phyloP scores from a whole-genome alignment of 2,113 vertebrate species.

The Galbula dea region DNA sequence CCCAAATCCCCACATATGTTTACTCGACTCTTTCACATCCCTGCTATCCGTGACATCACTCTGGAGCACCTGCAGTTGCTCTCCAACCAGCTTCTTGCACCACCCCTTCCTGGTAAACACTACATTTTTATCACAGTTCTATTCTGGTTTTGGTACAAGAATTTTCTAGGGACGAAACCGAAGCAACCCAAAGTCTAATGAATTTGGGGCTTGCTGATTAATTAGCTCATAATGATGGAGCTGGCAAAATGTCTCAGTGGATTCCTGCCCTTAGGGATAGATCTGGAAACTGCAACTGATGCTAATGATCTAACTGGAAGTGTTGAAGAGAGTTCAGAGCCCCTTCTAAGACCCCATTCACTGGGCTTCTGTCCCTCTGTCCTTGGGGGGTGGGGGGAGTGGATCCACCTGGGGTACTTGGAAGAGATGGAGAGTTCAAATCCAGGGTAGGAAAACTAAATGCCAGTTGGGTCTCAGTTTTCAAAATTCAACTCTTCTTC shows the following conservation, averaged over 20 bases:
- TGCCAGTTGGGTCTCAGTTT: background rate
- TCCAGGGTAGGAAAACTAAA: background rate
- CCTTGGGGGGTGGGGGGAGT: background rate
- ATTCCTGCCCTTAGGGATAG: background rate
- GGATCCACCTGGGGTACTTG: background rate
- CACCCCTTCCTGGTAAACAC: slow-evolving; percentile 88
- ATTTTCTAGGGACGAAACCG: background rate
- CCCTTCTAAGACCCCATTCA: background rate
- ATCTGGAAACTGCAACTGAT: background rate
- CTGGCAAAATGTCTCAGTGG: background rate
- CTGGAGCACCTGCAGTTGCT: slow-evolving; percentile 95
- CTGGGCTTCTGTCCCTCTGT: background rate
- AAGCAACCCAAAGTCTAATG: background rate
- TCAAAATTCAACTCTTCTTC: slow-evolving; percentile 4
- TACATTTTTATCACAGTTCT: background rate
- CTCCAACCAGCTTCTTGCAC: slow-evolving; percentile 94
- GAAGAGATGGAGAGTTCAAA: background rate
- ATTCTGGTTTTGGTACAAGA: background rate
- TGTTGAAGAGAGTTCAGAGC: background rate
- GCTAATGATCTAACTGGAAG: background rate
- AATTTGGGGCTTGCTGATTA: background rate
- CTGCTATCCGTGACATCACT: slow-evolving; percentile 93
- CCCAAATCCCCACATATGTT: slow-evolving; percentile 94
- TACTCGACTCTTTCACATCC: slow-evolving; percentile 95
- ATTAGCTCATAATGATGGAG: background rate